phyloP scores from a whole-genome alignment of 2,113 vertebrate species.

The Cervus canadensis region DNA sequence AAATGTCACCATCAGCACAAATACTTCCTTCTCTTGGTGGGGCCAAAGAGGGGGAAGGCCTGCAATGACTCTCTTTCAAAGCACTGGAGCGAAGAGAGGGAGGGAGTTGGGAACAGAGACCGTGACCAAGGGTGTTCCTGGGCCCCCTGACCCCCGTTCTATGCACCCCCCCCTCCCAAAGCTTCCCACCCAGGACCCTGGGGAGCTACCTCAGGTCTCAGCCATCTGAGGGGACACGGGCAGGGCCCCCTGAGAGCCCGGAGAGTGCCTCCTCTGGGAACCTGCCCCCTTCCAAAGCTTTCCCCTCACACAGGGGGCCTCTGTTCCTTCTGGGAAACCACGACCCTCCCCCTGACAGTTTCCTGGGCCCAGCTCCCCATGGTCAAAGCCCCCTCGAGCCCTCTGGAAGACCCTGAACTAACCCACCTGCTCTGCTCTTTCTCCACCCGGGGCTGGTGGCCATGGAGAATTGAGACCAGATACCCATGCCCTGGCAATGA shows the following conservation, averaged over 20 bases:
- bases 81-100: background rate
- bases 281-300: background rate
- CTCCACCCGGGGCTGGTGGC: background rate
- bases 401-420: background rate
- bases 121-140: background rate
- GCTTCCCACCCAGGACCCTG: background rate
- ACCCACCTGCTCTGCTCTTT: background rate
- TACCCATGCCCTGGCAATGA: background rate
- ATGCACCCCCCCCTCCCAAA: background rate
- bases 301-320: background rate
- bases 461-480: background rate
- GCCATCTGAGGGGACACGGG: background rate
- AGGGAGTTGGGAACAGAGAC: background rate
- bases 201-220: background rate
- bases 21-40: constrained; percentile 32
- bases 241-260: background rate
- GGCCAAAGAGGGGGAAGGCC: background rate
- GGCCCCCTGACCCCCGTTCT: background rate
- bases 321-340: background rate
- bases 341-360: background rate
- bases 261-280: background rate
- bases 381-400: background rate
- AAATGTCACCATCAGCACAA: constrained; percentile 57
- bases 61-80: background rate
- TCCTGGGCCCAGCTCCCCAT: background rate